These are phyloP conservation scores for Podarcis raffonei DNA, from an alignment of 2,113 vertebrate genomes.

Conservation along the genomic window DNA sequence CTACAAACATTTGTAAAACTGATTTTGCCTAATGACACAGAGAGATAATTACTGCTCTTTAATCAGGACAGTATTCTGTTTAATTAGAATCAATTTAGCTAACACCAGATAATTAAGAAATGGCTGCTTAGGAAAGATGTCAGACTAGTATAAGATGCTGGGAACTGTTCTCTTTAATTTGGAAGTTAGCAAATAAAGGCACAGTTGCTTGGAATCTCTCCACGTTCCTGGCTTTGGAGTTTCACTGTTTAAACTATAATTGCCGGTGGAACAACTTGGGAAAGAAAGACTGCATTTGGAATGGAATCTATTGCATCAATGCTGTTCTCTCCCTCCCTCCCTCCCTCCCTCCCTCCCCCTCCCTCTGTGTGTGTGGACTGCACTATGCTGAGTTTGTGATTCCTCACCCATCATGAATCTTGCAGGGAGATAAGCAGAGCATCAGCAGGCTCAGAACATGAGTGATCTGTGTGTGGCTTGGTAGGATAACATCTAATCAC, in stretches of 20 bases:
- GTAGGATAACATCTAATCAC: background rate
- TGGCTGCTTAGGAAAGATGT: constrained; percentile 2
- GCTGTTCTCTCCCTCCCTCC: background rate
- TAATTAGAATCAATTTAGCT: constrained; percentile 63
- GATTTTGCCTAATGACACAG: constrained; percentile 52
- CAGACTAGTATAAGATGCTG: constrained; percentile 38
- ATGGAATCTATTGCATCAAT: background rate
- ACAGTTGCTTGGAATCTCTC: background rate
- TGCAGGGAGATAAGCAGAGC: background rate
- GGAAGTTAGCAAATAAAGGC: constrained; percentile 4
- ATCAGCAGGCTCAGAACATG: background rate
- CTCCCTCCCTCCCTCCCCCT: too few relatives aligned
- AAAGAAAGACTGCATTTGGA: constrained; percentile 8
- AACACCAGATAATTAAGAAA: constrained; percentile 55
- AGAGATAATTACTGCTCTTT: constrained; percentile 63
- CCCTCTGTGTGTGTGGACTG: background rate
- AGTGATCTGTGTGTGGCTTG: background rate
- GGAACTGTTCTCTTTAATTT: background rate
- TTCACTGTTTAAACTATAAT: background rate
- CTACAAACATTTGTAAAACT: constrained; percentile 37
- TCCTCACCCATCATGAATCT: background rate
- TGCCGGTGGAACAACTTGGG: background rate
- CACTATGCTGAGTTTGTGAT: background rate
- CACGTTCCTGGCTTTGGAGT: background rate
- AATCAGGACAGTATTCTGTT: constrained; percentile 54